Base-by-base conservation (phyloP, 2,888 invertebrate genomes). In the Stenodema calcarata region DNA sequence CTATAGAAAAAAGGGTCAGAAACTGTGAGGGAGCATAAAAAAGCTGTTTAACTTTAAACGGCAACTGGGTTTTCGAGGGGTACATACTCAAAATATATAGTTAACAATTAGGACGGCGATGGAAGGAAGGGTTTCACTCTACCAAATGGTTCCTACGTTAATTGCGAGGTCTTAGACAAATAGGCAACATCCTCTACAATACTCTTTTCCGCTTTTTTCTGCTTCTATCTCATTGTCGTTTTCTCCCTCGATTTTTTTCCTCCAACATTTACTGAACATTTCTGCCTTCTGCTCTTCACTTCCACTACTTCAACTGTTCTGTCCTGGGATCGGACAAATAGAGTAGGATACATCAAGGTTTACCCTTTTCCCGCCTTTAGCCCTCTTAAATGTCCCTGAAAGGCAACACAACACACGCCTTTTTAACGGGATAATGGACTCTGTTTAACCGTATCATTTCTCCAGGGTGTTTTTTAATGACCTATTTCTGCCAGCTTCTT, bases 131-230 rank as follows among this genome's bases (percentile, higher is more conserved):
- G 28, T n/a, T 1, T n/a, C 14, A 47, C 50, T 50, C 80, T 27
- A 44, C 47, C 16, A 80, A 80, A 80, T 54, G 50, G 54, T 50
- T 50, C 54, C 47, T 30, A 80, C 54, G 80, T 50, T 54, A 80
- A 80, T 80, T 80, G 50, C 28, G 80, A 62, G 80, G 47, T 50
- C 80, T 50, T 47, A 80, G 73, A 80, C 54, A 80, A 80, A 80
- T 80, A 80, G 80, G 80, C 54, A 18, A 35, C 80, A 80, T 54
- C 54, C 28, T 30, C 54, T 12, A 50, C 50, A 2, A 30, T 18
- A 14, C 50, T 28, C 9, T 47, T 80, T 44, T 79, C 23, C 42
- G 16, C 28, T 28, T 69, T 69, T 44, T 50, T 50, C n/a, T 23
- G 4, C 23, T 11, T 62, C 62, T 62, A 11, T 62, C 27, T 27